These are phyloP conservation scores for Ypsolopha sequella DNA, from an alignment of 2,888 invertebrate genomes.

Conservation along the genomic window DNA sequence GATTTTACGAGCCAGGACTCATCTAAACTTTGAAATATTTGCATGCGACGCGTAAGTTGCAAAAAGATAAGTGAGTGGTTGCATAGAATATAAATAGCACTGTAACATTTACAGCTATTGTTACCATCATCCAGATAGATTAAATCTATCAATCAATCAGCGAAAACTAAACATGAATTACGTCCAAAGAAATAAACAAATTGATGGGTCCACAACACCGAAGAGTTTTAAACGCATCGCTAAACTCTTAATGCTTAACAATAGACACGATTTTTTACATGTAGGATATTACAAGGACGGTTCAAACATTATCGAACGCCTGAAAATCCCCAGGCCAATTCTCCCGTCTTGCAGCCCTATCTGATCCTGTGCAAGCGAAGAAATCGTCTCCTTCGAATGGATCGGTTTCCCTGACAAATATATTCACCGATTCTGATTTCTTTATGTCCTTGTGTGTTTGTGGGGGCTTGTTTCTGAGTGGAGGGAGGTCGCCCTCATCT, in stretches of 20 bases:
- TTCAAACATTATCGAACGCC: constrained; percentile 55
- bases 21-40: too few relatives aligned
- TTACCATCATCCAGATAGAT: too few relatives aligned
- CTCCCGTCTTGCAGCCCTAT: constrained; percentile 51
- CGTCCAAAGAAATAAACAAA: neutral
- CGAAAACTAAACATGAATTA: neutral
- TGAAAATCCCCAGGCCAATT: constrained; percentile 66
- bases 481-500: constrained; percentile 53
- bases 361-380: constrained; percentile 74
- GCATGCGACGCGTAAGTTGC: too few relatives aligned
- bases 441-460: constrained; percentile 75
- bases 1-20: too few relatives aligned
- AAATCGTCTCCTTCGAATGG: constrained; percentile 93
- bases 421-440: constrained; percentile 92
- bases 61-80: too few relatives aligned
- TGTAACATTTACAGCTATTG: too few relatives aligned
- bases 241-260: too few relatives aligned
- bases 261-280: too few relatives aligned
- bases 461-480: constrained; percentile 33
- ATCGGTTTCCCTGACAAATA: constrained; percentile 87
- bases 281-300: neutral
- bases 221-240: too few relatives aligned
- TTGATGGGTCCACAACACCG: neutral
- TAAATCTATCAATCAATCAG: neutral
- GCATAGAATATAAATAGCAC: too few relatives aligned